Percentiles rank a stretch among this genome's conserved stretches.
These are phyloP conservation scores for Albula goreensis DNA, from an alignment of 2,113 vertebrate species.

Conservation along the genomic window DNA sequence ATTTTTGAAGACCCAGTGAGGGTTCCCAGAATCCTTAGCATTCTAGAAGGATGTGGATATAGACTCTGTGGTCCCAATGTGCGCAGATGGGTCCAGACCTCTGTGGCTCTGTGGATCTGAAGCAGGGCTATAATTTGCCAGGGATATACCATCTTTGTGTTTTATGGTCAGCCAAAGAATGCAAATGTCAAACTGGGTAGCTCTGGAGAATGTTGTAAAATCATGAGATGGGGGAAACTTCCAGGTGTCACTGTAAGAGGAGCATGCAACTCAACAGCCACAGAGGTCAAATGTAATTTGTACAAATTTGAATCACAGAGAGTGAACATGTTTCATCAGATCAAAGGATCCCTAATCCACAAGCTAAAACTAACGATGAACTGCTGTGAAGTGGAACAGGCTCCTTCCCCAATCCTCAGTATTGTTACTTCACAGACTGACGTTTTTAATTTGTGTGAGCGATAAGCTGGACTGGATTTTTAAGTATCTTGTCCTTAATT, in stretches of 20 bases:
- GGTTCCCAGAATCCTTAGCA: slow-evolving; percentile 52
- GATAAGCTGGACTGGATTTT: background rate
- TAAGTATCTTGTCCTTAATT: background rate
- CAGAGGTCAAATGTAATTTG: slow-evolving; percentile 18
- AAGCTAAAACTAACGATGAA: background rate
- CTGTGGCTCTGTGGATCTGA: background rate
- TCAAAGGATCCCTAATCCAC: slow-evolving; percentile 26
- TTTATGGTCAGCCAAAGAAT: background rate
- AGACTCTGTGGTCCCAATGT: slow-evolving; percentile 45
- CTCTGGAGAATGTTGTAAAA: background rate
- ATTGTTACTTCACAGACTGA: background rate
- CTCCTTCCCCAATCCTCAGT: slow-evolving; percentile 8
- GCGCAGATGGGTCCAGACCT: slow-evolving; percentile 26
- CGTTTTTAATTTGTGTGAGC: slow-evolving; percentile 11
- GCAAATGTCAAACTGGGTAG: slow-evolving; percentile 4
- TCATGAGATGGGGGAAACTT: background rate
- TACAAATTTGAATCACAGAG: background rate
- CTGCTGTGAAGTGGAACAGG: background rate
- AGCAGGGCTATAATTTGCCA: background rate
- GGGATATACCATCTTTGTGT: background rate
- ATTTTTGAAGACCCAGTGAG: slow-evolving; percentile 45
- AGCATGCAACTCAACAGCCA: slow-evolving; percentile 68
- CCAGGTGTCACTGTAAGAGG: slow-evolving; percentile 33
- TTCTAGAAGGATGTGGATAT: slow-evolving; percentile 40
- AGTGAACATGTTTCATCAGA: slow-evolving; percentile 7